Evolutionary conservation across 2,113 vertebrate species (phyloP).

Genomic region (Oryzias curvinotus): DNA sequence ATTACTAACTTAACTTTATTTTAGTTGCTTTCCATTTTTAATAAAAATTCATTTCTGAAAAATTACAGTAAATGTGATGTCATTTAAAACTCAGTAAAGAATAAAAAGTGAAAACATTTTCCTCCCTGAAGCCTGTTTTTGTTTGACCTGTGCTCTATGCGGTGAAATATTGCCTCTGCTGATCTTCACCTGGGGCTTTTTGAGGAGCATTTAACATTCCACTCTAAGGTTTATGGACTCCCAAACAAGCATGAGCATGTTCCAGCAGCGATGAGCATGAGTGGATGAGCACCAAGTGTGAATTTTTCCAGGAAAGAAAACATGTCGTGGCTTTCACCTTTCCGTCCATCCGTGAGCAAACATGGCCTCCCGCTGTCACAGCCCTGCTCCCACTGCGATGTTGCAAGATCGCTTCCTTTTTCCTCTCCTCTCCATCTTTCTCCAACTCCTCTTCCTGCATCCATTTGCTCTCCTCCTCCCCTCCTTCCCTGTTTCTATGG

Average conservation of each 20-base stretch:
- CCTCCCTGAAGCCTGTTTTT: background rate
- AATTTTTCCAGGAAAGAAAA: constrained; percentile 23
- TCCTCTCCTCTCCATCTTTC: background rate
- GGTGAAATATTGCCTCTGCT: constrained; percentile 5
- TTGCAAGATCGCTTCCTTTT: background rate
- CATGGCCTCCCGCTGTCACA: background rate
- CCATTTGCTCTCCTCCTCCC: constrained; percentile 3
- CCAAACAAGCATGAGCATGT: constrained; percentile 5
- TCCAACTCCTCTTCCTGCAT: constrained; percentile 6
- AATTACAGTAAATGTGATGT: background rate
- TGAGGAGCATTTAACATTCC: background rate
- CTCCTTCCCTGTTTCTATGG: constrained; percentile 43
- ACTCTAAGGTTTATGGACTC: constrained; percentile 1
- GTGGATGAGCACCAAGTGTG: constrained; percentile 7
- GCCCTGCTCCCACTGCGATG: background rate
- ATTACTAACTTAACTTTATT: too few species aligned
- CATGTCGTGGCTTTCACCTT: constrained; percentile 23
- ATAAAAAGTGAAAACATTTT: background rate
- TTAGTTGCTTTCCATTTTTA: too few species aligned
- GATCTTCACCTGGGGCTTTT: background rate
- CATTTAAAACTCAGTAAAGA: background rate
- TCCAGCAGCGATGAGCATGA: background rate
- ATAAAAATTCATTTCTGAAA: background rate
- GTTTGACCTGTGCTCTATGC: constrained; percentile 13
- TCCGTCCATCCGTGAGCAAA: constrained; percentile 11